Evolutionary conservation across 2,113 vertebrate genomes (phyloP).

Genomic region (Lycaon pictus): DNA sequence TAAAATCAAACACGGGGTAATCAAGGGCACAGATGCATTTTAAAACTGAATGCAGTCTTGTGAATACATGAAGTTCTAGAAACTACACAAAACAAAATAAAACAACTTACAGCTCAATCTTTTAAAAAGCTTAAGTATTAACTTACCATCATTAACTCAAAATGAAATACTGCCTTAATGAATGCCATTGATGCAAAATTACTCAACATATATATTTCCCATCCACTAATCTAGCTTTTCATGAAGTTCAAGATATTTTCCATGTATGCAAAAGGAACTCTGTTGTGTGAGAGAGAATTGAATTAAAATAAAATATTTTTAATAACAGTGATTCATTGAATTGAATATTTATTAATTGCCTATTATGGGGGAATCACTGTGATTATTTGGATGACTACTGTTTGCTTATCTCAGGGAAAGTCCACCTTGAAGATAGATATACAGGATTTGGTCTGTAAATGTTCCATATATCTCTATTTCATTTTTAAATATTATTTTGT

Average conservation of each 20-base stretch:
- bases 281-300: constrained; percentile 31
- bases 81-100: constrained; percentile 48
- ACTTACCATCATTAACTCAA: constrained; percentile 7
- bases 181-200: constrained; percentile 19
- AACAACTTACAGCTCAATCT: background rate
- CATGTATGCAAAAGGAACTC: background rate
- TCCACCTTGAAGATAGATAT: background rate
- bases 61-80: constrained; percentile 58
- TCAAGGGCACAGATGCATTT: constrained; percentile 53
- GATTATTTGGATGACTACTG: background rate
- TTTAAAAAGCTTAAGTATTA: constrained; percentile 57
- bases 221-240: constrained; percentile 57
- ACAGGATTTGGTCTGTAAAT: background rate
- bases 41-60: background rate
- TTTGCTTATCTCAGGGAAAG: background rate
- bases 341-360: constrained; percentile 16
- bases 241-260: constrained; percentile 53
- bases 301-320: constrained; percentile 57
- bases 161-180: constrained; percentile 27
- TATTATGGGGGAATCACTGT: background rate
- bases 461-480: background rate
- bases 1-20: constrained; percentile 30
- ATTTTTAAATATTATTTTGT: constrained; percentile 51
- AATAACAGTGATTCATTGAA: background rate
- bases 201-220: background rate